Conservation (phyloP, 2,888 invertebrate species). For the Lydus trimaculatus region DNA sequence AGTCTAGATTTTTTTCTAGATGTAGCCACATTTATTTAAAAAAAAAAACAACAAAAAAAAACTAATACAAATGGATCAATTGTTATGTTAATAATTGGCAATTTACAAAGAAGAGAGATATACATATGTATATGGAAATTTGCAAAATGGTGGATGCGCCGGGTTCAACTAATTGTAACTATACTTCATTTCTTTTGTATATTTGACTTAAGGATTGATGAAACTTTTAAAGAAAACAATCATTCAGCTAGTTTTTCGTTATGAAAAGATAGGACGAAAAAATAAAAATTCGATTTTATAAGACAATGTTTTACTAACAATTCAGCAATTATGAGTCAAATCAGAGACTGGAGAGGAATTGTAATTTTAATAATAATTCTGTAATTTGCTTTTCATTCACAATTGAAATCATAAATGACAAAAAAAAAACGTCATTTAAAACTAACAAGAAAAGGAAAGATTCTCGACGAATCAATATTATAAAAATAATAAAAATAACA, state of each 20-base stretch:
- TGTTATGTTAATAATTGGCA: not conserved
- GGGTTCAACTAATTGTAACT: not conserved
- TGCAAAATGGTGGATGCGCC: conserved; percentile 8
- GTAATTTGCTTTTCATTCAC: too few relatives aligned
- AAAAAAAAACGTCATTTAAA: too few relatives aligned
- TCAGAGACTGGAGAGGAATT: too few relatives aligned
- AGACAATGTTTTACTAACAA: too few relatives aligned
- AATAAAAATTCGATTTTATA: not conserved
- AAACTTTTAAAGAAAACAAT: not conserved
- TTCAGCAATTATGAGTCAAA: too few relatives aligned
- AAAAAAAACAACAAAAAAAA: too few relatives aligned
- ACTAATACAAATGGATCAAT: too few relatives aligned
- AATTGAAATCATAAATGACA: too few relatives aligned
- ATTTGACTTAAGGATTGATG: not conserved
- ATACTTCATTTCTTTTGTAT: not conserved
- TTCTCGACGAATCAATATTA: too few relatives aligned
- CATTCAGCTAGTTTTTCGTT: not conserved
- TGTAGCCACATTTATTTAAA: not conserved
- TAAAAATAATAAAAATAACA: too few relatives aligned
- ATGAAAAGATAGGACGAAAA: not conserved
- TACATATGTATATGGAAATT: not conserved
- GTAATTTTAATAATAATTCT: too few relatives aligned
- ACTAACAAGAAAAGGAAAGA: too few relatives aligned
- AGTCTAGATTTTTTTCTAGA: not conserved
- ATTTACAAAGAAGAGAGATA: not conserved